Base-by-base conservation (phyloP, 2,888 invertebrate species). In the Cephus runcator region DNA sequence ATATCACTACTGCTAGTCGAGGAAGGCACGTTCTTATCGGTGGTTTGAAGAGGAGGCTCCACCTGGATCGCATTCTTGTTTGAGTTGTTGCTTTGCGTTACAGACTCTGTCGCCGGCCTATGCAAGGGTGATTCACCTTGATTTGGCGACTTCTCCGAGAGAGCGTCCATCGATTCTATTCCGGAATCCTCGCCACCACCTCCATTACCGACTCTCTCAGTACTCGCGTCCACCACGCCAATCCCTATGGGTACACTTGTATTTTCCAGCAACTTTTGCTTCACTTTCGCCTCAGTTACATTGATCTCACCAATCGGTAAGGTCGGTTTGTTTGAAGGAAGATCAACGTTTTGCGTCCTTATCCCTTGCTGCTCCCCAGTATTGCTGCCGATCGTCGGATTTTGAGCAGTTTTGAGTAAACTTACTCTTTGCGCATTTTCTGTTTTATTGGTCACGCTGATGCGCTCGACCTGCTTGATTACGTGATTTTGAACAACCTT, bases 81-180 rank as follows among this genome's bases (percentile, higher is more conserved):
- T 40, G 40, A 40, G 91, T 33, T 91, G 91, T 1, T 80, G 81
- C 69, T 82, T 82, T 83, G 86, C 77, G 84, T 82, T 77, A 85
- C 87, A 34, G 85, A 83, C 78, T 87, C 89, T 89, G 83, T 92
- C 88, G 86, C 93, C 92, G 86, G 94, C 93, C 88, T 91, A 85
- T 91, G 89, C 84, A 92, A 83, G 92, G 94, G 82, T 94, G 96
- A 91, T 94, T 96, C 92, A 93, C 96, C 96, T 90, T 97, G 97
- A 91, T 97, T 96, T n/a, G 96, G 96, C 82, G 96, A 96, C 90
- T 97, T 97, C 90, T 98, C 97, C 33, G 97, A 97, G n/a, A 97
- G 92, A 3, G 97, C 97, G 90, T 98, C 97, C 97, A 97, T 97
- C 69, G 97, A 97, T 91, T 97, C 97, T 78, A 97, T 97, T 30